Conservation (phyloP, 1,140 invertebrate species). For the Drosophila eugracilis region DNA sequence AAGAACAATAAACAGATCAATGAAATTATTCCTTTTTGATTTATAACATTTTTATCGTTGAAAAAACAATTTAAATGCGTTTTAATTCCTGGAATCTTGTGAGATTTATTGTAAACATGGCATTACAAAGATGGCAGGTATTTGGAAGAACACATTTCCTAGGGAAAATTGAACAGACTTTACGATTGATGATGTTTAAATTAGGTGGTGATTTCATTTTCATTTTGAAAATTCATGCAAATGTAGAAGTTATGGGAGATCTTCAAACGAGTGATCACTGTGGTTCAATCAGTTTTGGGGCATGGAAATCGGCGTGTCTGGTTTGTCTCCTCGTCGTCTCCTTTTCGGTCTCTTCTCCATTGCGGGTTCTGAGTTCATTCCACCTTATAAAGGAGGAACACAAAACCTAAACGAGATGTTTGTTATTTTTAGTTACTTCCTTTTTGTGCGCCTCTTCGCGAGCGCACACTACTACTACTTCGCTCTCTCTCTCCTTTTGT, state of each 20-base stretch:
- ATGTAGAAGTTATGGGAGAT: not conserved
- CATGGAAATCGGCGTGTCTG: conserved; percentile 45
- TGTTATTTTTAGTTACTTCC: conserved; percentile 83
- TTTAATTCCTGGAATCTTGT: not conserved
- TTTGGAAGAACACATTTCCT: not conserved
- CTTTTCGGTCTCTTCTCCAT: conserved; percentile 24
- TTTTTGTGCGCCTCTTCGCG: conserved; percentile 77
- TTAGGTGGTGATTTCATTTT: conserved; percentile 1
- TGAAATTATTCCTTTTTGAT: not conserved
- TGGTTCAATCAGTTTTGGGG: conserved; percentile 10
- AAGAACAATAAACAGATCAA: not conserved
- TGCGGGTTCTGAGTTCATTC: conserved; percentile 69
- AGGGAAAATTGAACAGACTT: not conserved
- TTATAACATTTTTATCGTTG: not conserved
- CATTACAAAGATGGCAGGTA: not conserved
- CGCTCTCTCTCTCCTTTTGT: conserved; percentile 28
- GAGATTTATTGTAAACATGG: conserved; percentile 1
- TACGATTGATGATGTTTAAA: not conserved
- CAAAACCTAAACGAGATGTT: conserved; percentile 67
- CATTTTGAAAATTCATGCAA: no score
- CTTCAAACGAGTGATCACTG: conserved; percentile 4
- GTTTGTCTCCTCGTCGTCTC: conserved; percentile 27
- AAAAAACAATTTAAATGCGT: not conserved
- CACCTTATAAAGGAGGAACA: no score
- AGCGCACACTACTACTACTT: conserved; percentile 14